Conservation (phyloP, 2,113 vertebrate species). For the Phoenicopterus ruber region DNA sequence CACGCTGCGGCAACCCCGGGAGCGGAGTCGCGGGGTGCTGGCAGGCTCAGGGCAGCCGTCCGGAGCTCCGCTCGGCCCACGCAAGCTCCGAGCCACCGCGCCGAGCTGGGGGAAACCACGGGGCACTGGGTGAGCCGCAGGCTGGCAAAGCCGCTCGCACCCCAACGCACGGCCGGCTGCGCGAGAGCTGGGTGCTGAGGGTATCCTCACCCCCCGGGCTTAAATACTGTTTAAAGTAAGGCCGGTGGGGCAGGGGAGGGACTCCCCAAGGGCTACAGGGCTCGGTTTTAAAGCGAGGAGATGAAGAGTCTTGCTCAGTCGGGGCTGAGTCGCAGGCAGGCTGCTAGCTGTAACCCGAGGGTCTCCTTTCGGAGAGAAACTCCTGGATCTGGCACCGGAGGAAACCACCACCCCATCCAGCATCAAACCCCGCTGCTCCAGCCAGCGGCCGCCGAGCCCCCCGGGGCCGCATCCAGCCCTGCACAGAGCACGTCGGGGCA, state of each 20-base stretch:
- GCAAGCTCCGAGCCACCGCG: fast-evolving
- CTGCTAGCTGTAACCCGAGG: neutral
- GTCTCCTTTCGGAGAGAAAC: neutral
- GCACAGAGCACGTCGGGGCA: fast-evolving
- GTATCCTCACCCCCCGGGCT: neutral
- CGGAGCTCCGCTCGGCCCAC: fast-evolving
- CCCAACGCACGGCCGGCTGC: fast-evolving
- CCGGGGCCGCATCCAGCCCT: neutral
- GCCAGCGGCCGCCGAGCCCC: fast-evolving
- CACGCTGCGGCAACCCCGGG: fast-evolving
- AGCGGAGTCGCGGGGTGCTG: fast-evolving
- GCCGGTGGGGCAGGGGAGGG: fast-evolving
- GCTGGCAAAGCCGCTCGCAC: neutral
- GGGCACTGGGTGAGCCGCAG: fast-evolving
- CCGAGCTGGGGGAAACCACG: neutral
- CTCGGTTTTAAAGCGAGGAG: neutral
- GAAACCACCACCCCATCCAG: neutral
- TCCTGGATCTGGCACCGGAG: neutral
- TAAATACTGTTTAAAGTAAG: neutral
- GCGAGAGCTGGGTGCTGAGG: neutral
- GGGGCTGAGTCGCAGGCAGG: fast-evolving
- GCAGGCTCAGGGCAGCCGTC: neutral
- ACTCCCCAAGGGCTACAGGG: neutral
- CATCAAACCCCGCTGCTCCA: neutral
- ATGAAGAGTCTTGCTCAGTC: fast-evolving